Evolutionary conservation across 2,113 vertebrate species (phyloP), one percentile per base, ranked within the genome.

Genomic region (Larimichthys crocea): DNA sequence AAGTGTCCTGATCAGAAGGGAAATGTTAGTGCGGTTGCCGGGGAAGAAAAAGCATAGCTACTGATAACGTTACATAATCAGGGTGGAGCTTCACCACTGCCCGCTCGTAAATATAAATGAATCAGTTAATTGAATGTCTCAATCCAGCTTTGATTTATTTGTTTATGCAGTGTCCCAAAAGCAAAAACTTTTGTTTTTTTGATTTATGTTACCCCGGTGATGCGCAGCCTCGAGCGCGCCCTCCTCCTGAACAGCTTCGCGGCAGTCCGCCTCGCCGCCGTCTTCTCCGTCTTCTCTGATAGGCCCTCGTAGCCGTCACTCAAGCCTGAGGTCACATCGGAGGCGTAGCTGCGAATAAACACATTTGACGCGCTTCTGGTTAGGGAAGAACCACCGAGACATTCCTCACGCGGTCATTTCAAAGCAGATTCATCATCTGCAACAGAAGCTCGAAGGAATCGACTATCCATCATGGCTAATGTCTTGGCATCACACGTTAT

Each of bases 261-360:
- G 0, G 94, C 76, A 0, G 90, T 92, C n/a, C 95, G 84, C 84
- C 94, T 96, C 50, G 90, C 90, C 0, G 90, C 94, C 11, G 95
- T 82, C 61, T 95, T 96, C 20, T 84, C 1, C 17, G 64, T 91
- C 63, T 90, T 92, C 88, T 98, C 97, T 0, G 95, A 95, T 40
- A 95, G 92, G 68, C 97, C 97, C 91, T 99, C 98, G 0, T 91
- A 96, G 71, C 96, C 93, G 0, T 99, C 97, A 0, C 97, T 99
- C 88, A 97, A 84, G 31, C 97, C 96, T 0, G 98, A 99, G 0
- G 97, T 96, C 86, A 96, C 96, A 1, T 99, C 98, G 0, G 98
- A 99, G 22, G 96, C 91, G 4, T 96, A 99, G 90, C 98, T 99
- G 93, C 3, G 3, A 72, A 57, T 8, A 86, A 9, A 82, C 0